These are phyloP conservation scores for Arctopsyche grandis DNA, from an alignment of 1,140 invertebrate genomes.

Conservation along the genomic window DNA sequence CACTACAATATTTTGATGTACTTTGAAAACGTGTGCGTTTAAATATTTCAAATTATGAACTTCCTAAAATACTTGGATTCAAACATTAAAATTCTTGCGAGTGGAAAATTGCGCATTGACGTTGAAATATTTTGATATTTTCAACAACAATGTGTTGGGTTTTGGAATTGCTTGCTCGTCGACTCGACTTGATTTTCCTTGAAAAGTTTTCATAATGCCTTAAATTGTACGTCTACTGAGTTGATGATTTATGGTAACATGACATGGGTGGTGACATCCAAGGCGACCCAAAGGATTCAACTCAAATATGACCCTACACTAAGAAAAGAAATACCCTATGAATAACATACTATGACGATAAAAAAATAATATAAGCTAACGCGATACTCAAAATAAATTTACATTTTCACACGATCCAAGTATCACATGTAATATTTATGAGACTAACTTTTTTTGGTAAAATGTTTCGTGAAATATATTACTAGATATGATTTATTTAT, in stretches of 20 bases:
- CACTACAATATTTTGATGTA: neutral
- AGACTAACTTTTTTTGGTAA: neutral
- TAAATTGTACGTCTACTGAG: neutral
- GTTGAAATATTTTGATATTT: neutral
- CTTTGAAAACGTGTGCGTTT: neutral
- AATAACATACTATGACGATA: neutral
- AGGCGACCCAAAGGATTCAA: slow-evolving; percentile 13
- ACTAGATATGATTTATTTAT: too few relatives aligned
- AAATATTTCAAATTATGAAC: neutral
- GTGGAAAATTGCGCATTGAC: neutral
- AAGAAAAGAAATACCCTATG: neutral
- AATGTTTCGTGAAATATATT: neutral
- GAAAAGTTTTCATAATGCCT: slow-evolving; percentile 7
- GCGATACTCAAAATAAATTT: neutral
- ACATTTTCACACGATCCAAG: neutral
- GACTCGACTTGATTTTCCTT: neutral
- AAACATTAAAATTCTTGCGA: neutral
- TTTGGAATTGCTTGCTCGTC: neutral
- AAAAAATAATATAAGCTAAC: neutral
- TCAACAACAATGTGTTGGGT: neutral
- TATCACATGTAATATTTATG: slow-evolving; percentile 19
- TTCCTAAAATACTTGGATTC: too few relatives aligned
- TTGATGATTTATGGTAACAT: slow-evolving; percentile 25
- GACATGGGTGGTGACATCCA: slow-evolving; percentile 6
- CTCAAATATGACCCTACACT: slow-evolving; percentile 9